Evolutionary conservation across 2,797 vertebrate species (phyloP).

Genomic region (Garrulus glandarius): DNA sequence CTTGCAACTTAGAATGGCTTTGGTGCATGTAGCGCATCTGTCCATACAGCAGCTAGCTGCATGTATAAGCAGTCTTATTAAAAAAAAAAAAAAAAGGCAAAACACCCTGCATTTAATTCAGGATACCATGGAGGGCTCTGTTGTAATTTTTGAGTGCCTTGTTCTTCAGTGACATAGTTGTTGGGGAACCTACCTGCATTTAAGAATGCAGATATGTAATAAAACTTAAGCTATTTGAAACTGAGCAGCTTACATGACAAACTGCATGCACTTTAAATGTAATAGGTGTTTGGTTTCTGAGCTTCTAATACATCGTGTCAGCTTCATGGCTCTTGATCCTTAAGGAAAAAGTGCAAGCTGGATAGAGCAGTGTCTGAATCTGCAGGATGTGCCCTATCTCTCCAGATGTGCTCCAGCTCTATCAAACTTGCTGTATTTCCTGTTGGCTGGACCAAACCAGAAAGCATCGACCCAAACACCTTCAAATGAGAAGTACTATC

Average conservation of each 20-base stretch:
- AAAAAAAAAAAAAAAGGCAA: neutral
- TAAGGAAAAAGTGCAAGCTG: conserved; percentile 42
- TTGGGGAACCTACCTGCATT: neutral
- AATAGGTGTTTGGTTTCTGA: conserved; percentile 33
- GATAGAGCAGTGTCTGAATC: conserved; percentile 29
- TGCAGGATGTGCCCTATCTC: neutral
- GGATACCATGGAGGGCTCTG: neutral
- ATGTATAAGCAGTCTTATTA: conserved; percentile 22
- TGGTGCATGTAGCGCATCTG: conserved; percentile 41
- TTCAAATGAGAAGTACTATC: neutral
- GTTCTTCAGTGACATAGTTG: neutral
- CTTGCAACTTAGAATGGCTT: conserved; percentile 63
- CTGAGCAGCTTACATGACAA: conserved; percentile 32
- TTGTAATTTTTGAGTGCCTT: neutral
- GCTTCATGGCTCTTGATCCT: conserved; percentile 18
- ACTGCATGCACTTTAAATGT: conserved; percentile 38
- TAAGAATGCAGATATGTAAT: neutral
- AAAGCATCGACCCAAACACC: neutral
- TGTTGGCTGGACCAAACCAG: conserved; percentile 31
- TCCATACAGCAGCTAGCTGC: conserved; percentile 44
- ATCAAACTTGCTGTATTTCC: conserved; percentile 45
- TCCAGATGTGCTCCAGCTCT: conserved; percentile 36
- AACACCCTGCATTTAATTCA: neutral
- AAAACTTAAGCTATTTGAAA: neutral
- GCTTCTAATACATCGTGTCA: conserved; percentile 2